A percentile compares a stretch with the other conserved stretches of the same genome.
Conservation (phyloP, 2,113 vertebrate species). For the Meriones unguiculatus region DNA sequence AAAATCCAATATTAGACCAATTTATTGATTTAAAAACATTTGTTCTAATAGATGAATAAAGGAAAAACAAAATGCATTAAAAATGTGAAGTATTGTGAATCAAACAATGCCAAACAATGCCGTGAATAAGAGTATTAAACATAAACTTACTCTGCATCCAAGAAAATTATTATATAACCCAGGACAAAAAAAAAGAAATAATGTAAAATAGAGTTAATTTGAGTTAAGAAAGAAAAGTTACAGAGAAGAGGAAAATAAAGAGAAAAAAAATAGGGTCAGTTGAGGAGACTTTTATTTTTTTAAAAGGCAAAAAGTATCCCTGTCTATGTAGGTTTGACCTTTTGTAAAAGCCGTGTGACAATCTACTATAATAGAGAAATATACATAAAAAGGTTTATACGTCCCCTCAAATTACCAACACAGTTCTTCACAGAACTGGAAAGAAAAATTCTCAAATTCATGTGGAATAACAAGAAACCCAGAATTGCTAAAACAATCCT, state of each 20-base stretch:
- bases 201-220: not conserved
- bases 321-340: not conserved
- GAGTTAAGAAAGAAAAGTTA: not conserved
- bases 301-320: not conserved
- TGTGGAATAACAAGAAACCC: no score
- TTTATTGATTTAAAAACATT: conserved; percentile 17
- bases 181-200: not conserved
- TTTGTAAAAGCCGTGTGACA: not conserved
- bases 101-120: not conserved
- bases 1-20: not conserved
- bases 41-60: conserved; percentile 21
- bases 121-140: not conserved
- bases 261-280: not conserved
- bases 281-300: not conserved
- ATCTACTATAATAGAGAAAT: not conserved
- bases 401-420: no score
- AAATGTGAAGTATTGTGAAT: conserved; percentile 38
- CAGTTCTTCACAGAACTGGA: no score
- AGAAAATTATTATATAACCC: not conserved
- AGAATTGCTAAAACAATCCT: no score
- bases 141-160: not conserved
- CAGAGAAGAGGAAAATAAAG: not conserved
- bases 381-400: not conserved
- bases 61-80: conserved; percentile 15
- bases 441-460: no score